These are phyloP conservation scores for Heliconius himera DNA, from an alignment of 1,140 invertebrate genomes.

Conservation along the genomic window DNA sequence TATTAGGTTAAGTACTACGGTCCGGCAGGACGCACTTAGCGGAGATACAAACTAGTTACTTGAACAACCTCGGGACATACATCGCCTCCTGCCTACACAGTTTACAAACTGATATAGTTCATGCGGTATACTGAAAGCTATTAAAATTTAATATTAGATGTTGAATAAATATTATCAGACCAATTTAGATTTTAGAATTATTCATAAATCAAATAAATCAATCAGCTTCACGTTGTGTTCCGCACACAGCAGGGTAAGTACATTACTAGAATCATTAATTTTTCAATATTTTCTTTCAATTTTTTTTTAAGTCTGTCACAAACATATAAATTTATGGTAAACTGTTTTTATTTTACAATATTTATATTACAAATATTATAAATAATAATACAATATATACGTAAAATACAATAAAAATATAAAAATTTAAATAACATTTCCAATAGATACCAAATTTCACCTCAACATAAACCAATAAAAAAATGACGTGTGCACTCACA, in stretches of 20 bases:
- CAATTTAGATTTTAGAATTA: neutral
- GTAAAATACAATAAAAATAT: too few species aligned
- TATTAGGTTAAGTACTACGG: slow-evolving; percentile 79
- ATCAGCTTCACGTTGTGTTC: too few species aligned
- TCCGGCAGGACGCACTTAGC: slow-evolving; percentile 64
- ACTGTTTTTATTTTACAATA: too few species aligned
- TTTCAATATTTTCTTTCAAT: too few species aligned
- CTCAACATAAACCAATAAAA: neutral
- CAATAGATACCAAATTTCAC: neutral
- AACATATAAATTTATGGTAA: too few species aligned
- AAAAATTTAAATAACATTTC: too few species aligned
- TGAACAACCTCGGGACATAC: slow-evolving; percentile 42
- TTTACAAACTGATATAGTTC: slow-evolving; percentile 17
- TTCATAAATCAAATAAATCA: too few species aligned
- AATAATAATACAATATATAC: too few species aligned
- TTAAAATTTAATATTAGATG: neutral
- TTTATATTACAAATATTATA: too few species aligned
- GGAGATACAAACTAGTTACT: slow-evolving; percentile 73
- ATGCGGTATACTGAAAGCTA: neutral
- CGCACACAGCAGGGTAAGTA: too few species aligned
- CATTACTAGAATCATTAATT: neutral
- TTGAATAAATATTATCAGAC: neutral
- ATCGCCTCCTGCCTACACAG: slow-evolving; percentile 26
- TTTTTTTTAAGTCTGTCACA: too few species aligned
- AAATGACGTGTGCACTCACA: slow-evolving; percentile 27